These are phyloP conservation scores for Microctenopoma stevenorrisi DNA, from an alignment of 2,797 vertebrate species.

Conservation along the genomic window DNA sequence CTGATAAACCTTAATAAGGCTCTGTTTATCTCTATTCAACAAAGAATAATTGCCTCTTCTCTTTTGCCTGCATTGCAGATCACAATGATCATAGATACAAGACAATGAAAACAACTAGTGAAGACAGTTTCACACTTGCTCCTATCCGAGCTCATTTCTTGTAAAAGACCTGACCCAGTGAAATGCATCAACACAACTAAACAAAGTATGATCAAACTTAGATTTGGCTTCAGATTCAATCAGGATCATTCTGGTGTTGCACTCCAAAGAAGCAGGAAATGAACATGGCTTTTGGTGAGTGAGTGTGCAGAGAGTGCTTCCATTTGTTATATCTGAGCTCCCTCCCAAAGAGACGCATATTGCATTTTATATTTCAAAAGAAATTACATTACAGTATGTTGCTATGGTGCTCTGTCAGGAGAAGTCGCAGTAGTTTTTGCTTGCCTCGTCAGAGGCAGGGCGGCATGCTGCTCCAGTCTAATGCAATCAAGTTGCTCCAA, in stretches of 20 bases:
- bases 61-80: conserved; percentile 22
- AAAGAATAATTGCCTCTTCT: conserved; percentile 54
- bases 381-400: conserved; percentile 81
- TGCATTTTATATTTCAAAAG: conserved; percentile 83
- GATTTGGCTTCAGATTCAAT: conserved; percentile 73
- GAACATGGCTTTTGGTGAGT: conserved; percentile 36
- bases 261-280: conserved; percentile 49
- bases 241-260: conserved; percentile 61
- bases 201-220: conserved; percentile 71
- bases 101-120: conserved; percentile 63
- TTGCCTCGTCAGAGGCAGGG: conserved; percentile 68
- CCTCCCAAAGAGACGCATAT: conserved; percentile 74
- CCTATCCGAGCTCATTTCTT: conserved; percentile 59
- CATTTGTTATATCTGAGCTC: conserved; percentile 67
- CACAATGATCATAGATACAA: conserved; percentile 49
- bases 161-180: conserved; percentile 69
- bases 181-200: conserved; percentile 65
- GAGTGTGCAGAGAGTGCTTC: conserved; percentile 38
- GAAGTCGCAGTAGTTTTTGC: conserved; percentile 75
- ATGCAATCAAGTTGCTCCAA: conserved; percentile 79
- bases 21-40: conserved; percentile 35
- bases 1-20: conserved; percentile 36
- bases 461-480: conserved; percentile 75
- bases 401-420: conserved; percentile 76
- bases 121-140: conserved; percentile 62